Evolutionary conservation across 2,797 vertebrate species (phyloP).

Genomic region (Odontamblyopus lacepedii): DNA sequence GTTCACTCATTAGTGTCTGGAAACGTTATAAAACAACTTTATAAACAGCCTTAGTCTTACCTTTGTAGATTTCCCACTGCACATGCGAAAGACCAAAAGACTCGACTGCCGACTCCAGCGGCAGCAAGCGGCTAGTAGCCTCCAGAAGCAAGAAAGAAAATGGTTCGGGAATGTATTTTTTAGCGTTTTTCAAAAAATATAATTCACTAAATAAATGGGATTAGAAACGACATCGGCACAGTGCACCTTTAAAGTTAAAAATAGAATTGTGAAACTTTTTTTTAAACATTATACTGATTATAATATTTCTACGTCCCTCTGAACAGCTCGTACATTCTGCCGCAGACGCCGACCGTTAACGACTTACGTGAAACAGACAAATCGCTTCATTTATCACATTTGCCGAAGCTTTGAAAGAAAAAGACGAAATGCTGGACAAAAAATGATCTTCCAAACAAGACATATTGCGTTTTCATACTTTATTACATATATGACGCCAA

Average conservation of each 20-base stretch:
- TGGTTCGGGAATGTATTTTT: no score
- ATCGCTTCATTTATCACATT: background rate
- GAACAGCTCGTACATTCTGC: background rate
- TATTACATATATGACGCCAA: background rate
- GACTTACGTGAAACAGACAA: background rate
- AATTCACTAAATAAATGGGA: no score
- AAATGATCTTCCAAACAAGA: background rate
- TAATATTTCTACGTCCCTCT: background rate
- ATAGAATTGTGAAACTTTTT: background rate
- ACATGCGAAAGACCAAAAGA: no score
- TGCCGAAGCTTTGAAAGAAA: background rate
- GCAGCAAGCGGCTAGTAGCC: no score
- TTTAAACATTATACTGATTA: background rate
- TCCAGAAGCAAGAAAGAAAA: no score
- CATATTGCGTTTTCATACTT: conserved; percentile 8
- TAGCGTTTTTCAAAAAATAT: no score
- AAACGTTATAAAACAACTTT: no score
- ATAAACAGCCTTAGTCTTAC: no score
- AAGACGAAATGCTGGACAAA: background rate
- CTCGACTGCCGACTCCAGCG: no score
- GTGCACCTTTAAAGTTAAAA: background rate
- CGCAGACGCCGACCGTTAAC: background rate
- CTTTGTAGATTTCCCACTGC: no score
- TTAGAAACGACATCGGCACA: no score
- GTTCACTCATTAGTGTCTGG: no score